Evolutionary conservation across 2,113 vertebrate genomes (phyloP).

Genomic region (Passer domesticus): DNA sequence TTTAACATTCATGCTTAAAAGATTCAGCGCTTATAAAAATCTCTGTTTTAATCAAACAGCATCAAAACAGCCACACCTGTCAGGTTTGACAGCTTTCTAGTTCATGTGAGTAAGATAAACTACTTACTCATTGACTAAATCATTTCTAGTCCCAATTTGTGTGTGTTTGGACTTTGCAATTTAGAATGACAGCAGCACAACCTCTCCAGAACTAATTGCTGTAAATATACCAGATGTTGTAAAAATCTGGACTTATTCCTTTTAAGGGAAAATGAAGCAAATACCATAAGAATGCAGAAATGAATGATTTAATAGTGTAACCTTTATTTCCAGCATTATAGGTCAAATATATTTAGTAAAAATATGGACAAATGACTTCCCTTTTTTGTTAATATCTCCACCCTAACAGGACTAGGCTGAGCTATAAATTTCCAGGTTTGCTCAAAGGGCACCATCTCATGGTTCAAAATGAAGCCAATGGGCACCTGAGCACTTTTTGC

Average conservation of each 20-base stretch:
- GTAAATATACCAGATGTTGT: constrained; percentile 74
- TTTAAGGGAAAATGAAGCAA: constrained; percentile 27
- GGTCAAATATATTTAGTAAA: constrained; percentile 66
- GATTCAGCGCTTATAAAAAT: constrained; percentile 13
- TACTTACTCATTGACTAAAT: constrained; percentile 68
- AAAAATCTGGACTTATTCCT: constrained; percentile 64
- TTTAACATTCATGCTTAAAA: constrained; percentile 3
- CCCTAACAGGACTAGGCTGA: constrained; percentile 41
- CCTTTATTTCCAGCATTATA: constrained; percentile 63
- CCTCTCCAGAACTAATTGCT: constrained; percentile 73
- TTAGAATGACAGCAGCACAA: constrained; percentile 50
- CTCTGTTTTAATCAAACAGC: constrained; percentile 38
- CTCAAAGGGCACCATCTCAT: constrained; percentile 28
- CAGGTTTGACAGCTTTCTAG: constrained; percentile 25
- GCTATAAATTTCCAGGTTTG: constrained; percentile 49
- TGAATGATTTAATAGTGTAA: constrained; percentile 53
- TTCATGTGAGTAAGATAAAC: constrained; percentile 72
- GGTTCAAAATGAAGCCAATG: not conserved
- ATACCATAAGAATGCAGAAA: constrained; percentile 25
- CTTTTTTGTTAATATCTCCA: constrained; percentile 32
- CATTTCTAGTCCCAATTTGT: constrained; percentile 72
- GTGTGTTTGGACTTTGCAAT: constrained; percentile 55
- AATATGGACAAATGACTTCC: constrained; percentile 49
- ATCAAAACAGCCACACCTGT: constrained; percentile 40
- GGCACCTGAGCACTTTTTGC: not conserved